Evolutionary conservation across 2,797 vertebrate species (phyloP), one percentile per base, ranked within the genome.

Genomic region (Tympanoctomys barrerae): DNA sequence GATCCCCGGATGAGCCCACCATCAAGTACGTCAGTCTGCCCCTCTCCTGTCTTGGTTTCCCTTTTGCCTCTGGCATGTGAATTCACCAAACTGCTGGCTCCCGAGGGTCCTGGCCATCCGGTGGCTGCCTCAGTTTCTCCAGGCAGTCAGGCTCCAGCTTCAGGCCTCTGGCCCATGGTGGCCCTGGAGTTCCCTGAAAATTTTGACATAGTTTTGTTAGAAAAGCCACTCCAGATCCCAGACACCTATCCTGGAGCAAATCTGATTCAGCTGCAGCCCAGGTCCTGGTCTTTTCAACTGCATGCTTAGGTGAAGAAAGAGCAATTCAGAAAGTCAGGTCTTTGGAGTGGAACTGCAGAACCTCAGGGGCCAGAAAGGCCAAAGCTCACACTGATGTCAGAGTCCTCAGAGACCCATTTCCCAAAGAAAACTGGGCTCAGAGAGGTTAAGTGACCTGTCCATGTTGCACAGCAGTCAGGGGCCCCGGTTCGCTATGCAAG

Each of bases 21-120:
- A 77, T 66, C 42, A 33, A 68, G 52, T 70, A 81, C 33, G 7
- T n/a, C 59, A 28, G 22, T 70, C 33, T 64, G 62, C 62, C 42
- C 11, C n/a, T 86, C 62, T 73, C n/a, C 79, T 77, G 49, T 68
- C 79, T 94, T 42, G 2, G 57, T 92, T 90, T 92, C 87, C 62
- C 16, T 73, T 73, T 87, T 83, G 59, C 9, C 39, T 88, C 39
- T 49, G 36, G 78, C 85, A 11, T 57, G 57, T 54, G 68, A 87
- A 77, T 49, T 49, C 16, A 9, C 18, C 7, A 31, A 42, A 24
- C 46, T 1, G 0, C 14, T 66, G 61, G 31, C 16, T 87, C 78
- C 78, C 18, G 5, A 11, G 18, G 31, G 9, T 21, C 36, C 70
- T 42, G 70, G 70, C 31, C 36, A 24, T 73, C 36, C 10, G 10